Evolutionary conservation across 2,113 vertebrate genomes (phyloP), one percentile per base, ranked within the genome.

Genomic region (Gasterosteus nipponicus): DNA sequence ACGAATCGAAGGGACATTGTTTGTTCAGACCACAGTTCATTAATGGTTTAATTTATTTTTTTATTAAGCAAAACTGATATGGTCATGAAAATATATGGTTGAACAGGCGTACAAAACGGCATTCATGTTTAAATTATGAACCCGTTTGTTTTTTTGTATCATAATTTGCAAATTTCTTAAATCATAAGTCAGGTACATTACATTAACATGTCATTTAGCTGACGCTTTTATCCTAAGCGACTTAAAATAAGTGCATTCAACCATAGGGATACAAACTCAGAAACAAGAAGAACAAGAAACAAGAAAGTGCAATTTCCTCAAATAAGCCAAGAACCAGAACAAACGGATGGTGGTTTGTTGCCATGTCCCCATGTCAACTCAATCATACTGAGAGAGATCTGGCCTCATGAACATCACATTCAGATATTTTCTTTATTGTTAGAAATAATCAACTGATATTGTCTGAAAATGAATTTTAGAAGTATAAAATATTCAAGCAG

Each of bases 31-130:
- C 22, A 19, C 22, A 35, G 26, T 72, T 41, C 54, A 14, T 65
- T 75, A 46, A 53, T 69, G 39, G 39, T 29, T 69, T 41, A 5
- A 15, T 58, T 35, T 29, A 46, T 63, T n/a, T 63, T 63, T 35
- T 47, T 2, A 3, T 38, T n/a, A 7, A 68, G 54, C 35, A 51
- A 31, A n/a, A 44, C 15, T 19, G 18, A 59, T 14, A 35, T 39
- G 19, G 7, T 53, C 18, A 29, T 12, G 68, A 53, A 49, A 14
- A 9, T 39, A 2, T 69, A 3, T 33, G 33, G 22, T 16, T 41
- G 49, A 31, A 35, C 19, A 69, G 41, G 11, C 2, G 0, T 35
- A 61, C 22, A 1, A 31, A 22, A 47, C 12, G 31, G 53, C 35
- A 10, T 26, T 59, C 14, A 14, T 5, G 19, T n/a, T 31, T n/a